These are phyloP conservation scores for Lymantria monacha DNA, from an alignment of 2,888 invertebrate species.

Conservation along the genomic window DNA sequence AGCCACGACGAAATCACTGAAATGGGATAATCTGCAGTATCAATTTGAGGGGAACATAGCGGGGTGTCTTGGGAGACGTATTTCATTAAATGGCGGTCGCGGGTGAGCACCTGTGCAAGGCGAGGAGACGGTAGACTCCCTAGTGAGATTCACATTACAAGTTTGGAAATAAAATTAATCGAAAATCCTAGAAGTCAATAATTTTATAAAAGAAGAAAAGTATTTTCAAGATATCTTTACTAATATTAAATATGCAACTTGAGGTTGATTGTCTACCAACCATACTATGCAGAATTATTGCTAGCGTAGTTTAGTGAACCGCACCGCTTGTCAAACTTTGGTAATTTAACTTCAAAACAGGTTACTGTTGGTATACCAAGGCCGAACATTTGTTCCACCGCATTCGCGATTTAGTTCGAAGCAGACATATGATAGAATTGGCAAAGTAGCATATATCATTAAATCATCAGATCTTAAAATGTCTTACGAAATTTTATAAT, in stretches of 20 bases:
- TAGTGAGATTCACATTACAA: constrained; percentile 18
- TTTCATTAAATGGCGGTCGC: constrained; percentile 59
- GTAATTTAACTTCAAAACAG: constrained; percentile 81
- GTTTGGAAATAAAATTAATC: constrained; percentile 28
- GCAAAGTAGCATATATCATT: constrained; percentile 16
- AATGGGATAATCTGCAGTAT: constrained; percentile 72
- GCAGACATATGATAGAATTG: constrained; percentile 33
- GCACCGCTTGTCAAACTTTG: constrained; percentile 79
- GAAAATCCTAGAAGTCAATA: constrained; percentile 17
- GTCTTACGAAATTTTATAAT: no score
- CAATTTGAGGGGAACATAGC: constrained; percentile 64
- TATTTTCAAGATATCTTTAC: constrained; percentile 24
- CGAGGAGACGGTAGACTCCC: constrained; percentile 12
- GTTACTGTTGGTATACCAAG: constrained; percentile 61
- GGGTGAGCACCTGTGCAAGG: constrained; percentile 49
- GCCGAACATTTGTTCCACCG: constrained; percentile 60
- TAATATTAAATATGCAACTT: constrained; percentile 41
- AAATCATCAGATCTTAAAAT: background rate
- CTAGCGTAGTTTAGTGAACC: constrained; percentile 69
- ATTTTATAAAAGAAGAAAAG: constrained; percentile 8
- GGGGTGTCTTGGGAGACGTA: constrained; percentile 66
- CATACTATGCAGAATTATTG: constrained; percentile 72
- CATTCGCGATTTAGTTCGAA: constrained; percentile 47
- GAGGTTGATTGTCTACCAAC: constrained; percentile 59
- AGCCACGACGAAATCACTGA: constrained; percentile 57